Evolutionary conservation across 2,797 vertebrate species (phyloP).

Genomic region (Phyllotis vaccarum): DNA sequence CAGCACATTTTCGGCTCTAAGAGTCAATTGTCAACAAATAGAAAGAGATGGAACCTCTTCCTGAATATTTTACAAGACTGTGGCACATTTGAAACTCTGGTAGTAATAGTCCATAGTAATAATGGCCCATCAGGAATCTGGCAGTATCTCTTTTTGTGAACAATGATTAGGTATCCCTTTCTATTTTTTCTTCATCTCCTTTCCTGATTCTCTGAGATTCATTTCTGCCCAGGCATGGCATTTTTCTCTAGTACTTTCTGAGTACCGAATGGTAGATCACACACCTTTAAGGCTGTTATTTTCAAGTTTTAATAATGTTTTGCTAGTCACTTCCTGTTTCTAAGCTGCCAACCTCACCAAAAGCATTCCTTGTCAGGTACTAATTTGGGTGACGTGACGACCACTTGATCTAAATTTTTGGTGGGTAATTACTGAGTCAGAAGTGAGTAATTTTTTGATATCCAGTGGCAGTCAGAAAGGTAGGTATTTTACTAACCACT

Average conservation of each 20-base stretch:
- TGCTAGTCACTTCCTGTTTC: conserved; percentile 88
- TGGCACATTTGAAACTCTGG: not conserved
- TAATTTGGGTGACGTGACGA: conserved; percentile 90
- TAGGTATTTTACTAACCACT: conserved; percentile 87
- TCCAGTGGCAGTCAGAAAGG: conserved; percentile 88
- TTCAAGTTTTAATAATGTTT: conserved; percentile 89
- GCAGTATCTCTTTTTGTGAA: not conserved
- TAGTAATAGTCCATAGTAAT: not conserved
- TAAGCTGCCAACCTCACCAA: conserved; percentile 86
- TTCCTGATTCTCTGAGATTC: conserved; percentile 40
- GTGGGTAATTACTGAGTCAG: conserved; percentile 90
- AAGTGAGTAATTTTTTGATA: conserved; percentile 88
- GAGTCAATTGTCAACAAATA: not conserved
- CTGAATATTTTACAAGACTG: not conserved
- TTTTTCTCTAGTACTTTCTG: conserved; percentile 56
- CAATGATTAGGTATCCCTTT: conserved; percentile 15
- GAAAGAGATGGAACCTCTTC: conserved; percentile 15
- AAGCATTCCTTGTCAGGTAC: conserved; percentile 90
- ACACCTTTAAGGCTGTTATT: conserved; percentile 88
- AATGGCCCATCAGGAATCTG: not conserved
- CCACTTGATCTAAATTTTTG: conserved; percentile 91
- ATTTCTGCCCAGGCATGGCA: not conserved
- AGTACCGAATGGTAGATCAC: conserved; percentile 78
- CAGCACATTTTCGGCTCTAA: not conserved
- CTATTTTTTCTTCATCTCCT: not conserved